A percentile compares a stretch with the other conserved stretches of the same genome.
These are phyloP conservation scores for Zoanthus sansibaricus DNA, from an alignment of 92 coral and sea anemone genomes.

Conservation along the genomic window DNA sequence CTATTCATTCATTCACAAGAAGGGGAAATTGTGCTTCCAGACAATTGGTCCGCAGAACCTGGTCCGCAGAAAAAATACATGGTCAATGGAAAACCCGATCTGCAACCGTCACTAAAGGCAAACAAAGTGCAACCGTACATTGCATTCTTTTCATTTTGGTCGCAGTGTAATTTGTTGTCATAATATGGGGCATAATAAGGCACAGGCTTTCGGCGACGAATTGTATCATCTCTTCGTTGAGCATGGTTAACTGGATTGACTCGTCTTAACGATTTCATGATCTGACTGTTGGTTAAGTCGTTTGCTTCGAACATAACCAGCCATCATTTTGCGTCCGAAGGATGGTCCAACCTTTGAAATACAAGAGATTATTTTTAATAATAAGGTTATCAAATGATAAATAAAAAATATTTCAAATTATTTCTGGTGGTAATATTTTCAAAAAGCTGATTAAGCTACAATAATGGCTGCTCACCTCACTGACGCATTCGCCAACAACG, in stretches of 20 bases:
- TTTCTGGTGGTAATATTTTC: too few relatives aligned
- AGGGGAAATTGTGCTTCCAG: too few relatives aligned
- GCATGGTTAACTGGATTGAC: constrained; percentile 73
- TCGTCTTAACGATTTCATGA: constrained; percentile 57
- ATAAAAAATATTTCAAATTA: too few relatives aligned
- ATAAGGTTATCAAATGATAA: too few relatives aligned
- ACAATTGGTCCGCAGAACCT: too few relatives aligned
- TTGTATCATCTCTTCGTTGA: constrained; percentile 59
- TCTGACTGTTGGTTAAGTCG: constrained; percentile 72
- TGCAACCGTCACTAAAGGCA: constrained; percentile 70
- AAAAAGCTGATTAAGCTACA: too few relatives aligned
- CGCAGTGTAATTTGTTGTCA: constrained; percentile 77
- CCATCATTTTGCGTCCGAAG: constrained; percentile 78
- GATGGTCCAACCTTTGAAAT: constrained; percentile 68
- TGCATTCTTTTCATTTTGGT: constrained; percentile 69
- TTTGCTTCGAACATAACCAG: constrained; percentile 72
- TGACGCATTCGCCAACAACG: too few relatives aligned
- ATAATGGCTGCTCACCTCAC: too few relatives aligned
- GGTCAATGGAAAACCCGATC: constrained; percentile 27
- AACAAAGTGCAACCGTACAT: constrained; percentile 75
- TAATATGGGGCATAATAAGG: constrained; percentile 70
- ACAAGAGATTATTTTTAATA: too few relatives aligned
- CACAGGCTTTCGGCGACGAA: constrained; percentile 61
- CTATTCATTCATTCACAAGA: too few relatives aligned
- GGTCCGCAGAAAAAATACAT: background rate